Evolutionary conservation across 2,113 vertebrate species (phyloP), one percentile per base, ranked within the genome.

Genomic region (Sterrhoptilus dennistouni): DNA sequence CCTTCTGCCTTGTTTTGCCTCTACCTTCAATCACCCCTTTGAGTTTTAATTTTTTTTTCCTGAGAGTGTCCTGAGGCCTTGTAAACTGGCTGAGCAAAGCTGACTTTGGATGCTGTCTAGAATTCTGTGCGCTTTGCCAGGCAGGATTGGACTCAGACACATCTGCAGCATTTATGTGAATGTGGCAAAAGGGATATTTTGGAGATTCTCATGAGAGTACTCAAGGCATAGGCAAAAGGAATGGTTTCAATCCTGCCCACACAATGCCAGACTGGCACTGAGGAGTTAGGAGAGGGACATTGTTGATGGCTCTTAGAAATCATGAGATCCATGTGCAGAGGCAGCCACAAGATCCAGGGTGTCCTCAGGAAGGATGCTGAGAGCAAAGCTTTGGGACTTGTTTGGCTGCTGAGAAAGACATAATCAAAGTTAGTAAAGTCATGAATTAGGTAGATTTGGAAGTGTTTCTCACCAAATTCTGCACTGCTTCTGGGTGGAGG

Each of bases 91-190:
- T 85, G 66, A 79, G 33, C 49, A 80, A 36, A 33, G 24, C 14
- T 17, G 11, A 14, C 5, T 33, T 12, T 2, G 40, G 70, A 7
- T 68, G 35, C n/a, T 40, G 0, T 31, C 5, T 8, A 12, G 15
- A 82, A 45, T 31, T 36, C n/a, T 38, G 8, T 4, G 11, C 44
- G 74, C 63, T 93, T 79, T 72, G 36, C 74, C 18, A 8, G 7
- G 33, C n/a, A 36, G 70, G 36, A 56, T 28, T 40, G 18, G 57
- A 52, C 49, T 87, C 66, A 45, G 61, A 28, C 27, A 18, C 78
- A 70, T 5, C 38, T 69, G 56, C 40, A 60, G 57, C 0, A 0
- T 6, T 71, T 28, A 18, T 0, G 9, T 25, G 44, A 31, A 64
- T 4, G 31, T 60, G 65, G 29, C 4, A 52, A 71, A 53, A 68